phyloP scores from a whole-genome alignment of 2,113 vertebrate species.

The Pluvialis apricaria region DNA sequence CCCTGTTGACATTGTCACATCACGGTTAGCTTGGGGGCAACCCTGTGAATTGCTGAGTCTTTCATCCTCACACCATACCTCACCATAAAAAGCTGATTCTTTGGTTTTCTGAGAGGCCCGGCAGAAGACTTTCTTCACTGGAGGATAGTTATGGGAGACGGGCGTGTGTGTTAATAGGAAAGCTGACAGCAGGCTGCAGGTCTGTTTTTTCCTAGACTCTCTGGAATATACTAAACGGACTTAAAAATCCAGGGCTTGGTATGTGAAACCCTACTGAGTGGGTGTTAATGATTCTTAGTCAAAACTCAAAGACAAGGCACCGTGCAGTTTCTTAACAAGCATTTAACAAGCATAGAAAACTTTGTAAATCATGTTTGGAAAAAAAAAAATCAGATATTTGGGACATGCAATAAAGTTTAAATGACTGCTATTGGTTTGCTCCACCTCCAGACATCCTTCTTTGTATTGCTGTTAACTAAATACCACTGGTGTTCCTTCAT shows the following conservation, averaged over 20 bases:
- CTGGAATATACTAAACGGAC: not conserved
- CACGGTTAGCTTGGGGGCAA: not conserved
- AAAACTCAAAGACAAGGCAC: not conserved
- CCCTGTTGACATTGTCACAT: not conserved
- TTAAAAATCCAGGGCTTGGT: not conserved
- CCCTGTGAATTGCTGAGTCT: not conserved
- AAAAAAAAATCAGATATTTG: not conserved
- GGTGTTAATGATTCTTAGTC: not conserved
- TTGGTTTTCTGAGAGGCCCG: not conserved
- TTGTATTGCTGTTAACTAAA: not conserved
- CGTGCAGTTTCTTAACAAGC: not conserved
- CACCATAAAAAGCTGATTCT: not conserved
- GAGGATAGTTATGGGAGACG: not conserved
- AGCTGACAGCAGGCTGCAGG: not conserved
- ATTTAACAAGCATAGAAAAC: not conserved
- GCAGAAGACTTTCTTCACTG: not conserved
- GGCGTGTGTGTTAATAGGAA: too few relatives aligned
- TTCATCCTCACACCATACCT: not conserved
- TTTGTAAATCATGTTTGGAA: not conserved
- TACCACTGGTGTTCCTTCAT: not conserved
- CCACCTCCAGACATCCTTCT: not conserved
- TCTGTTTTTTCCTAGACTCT: not conserved
- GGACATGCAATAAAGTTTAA: not conserved
- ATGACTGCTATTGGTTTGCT: not conserved
- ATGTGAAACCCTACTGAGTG: not conserved